These are phyloP conservation scores for Oriolus oriolus DNA, from an alignment of 2,113 vertebrate species.

Conservation along the genomic window DNA sequence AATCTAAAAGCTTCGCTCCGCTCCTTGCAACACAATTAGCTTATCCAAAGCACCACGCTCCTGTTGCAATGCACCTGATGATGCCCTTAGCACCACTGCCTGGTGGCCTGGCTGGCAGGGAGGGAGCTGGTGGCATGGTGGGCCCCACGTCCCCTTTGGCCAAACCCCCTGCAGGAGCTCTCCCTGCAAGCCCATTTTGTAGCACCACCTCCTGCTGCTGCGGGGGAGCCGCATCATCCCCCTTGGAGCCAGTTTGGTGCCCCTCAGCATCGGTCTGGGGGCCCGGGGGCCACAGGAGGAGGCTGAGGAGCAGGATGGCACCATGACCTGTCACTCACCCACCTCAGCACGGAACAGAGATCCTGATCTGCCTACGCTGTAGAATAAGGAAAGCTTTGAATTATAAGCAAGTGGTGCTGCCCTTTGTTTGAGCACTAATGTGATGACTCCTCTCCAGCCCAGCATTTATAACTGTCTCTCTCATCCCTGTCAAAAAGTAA, in stretches of 20 bases:
- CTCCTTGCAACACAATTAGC: slow-evolving; percentile 42
- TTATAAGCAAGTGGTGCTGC: neutral
- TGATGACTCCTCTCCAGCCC: neutral
- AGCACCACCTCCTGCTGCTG: neutral
- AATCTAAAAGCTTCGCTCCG: neutral
- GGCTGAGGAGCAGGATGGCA: neutral
- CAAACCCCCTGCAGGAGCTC: neutral
- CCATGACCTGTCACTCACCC: neutral
- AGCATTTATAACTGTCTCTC: slow-evolving; percentile 8
- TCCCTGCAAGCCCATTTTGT: accelerated
- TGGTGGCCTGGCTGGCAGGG: neutral
- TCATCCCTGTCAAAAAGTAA: slow-evolving; percentile 21
- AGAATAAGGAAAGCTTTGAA: slow-evolving; percentile 12
- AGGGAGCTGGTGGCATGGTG: neutral
- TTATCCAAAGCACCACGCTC: neutral
- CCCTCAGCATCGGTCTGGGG: neutral
- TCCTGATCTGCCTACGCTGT: neutral
- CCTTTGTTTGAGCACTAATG: neutral
- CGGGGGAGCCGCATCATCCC: accelerated
- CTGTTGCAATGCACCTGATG: neutral
- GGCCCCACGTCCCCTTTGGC: neutral
- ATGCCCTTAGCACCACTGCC: accelerated
- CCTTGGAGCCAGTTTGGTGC: neutral
- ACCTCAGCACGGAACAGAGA: neutral
- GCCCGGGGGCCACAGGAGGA: neutral